Percentiles rank a stretch among this genome's conserved stretches.
Evolutionary conservation across 2,888 invertebrate genomes (phyloP).

Genomic region (Sisyra terminalis): DNA sequence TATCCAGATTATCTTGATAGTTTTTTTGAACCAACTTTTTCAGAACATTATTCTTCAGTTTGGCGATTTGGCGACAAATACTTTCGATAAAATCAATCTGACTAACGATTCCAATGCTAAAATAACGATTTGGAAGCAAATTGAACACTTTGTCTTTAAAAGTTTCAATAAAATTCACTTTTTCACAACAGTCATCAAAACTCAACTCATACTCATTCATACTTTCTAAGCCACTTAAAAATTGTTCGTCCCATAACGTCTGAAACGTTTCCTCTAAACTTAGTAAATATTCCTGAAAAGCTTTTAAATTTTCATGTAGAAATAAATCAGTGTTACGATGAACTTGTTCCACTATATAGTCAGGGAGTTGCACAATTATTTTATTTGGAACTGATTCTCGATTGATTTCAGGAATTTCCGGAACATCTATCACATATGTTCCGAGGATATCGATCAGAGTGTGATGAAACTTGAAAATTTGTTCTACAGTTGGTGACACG

Average conservation of each 20-base stretch:
- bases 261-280: slow-evolving; percentile 12
- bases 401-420: slow-evolving; percentile 16
- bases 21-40: slow-evolving; percentile 44
- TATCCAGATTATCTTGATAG: slow-evolving; percentile 44
- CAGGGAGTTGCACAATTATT: slow-evolving; percentile 19
- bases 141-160: slow-evolving; percentile 42
- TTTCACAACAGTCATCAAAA: slow-evolving; percentile 41
- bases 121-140: slow-evolving; percentile 49
- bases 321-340: slow-evolving; percentile 8
- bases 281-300: slow-evolving; percentile 11
- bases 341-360: slow-evolving; percentile 15
- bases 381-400: slow-evolving; percentile 13
- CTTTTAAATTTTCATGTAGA: slow-evolving; percentile 9
- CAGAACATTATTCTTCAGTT: slow-evolving; percentile 43
- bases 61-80: slow-evolving; percentile 37
- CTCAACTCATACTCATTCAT: slow-evolving; percentile 33
- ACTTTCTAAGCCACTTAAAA: slow-evolving; percentile 25
- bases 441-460: slow-evolving; percentile 33
- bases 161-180: slow-evolving; percentile 40
- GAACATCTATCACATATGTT: slow-evolving; percentile 14
- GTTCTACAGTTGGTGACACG: slow-evolving; percentile 39
- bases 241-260: slow-evolving; percentile 14
- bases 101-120: slow-evolving; percentile 42
- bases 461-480: slow-evolving; percentile 37
- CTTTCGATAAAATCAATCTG: slow-evolving; percentile 45